Conservation (phyloP, 2,797 vertebrate species). For the Mus caroli region DNA sequence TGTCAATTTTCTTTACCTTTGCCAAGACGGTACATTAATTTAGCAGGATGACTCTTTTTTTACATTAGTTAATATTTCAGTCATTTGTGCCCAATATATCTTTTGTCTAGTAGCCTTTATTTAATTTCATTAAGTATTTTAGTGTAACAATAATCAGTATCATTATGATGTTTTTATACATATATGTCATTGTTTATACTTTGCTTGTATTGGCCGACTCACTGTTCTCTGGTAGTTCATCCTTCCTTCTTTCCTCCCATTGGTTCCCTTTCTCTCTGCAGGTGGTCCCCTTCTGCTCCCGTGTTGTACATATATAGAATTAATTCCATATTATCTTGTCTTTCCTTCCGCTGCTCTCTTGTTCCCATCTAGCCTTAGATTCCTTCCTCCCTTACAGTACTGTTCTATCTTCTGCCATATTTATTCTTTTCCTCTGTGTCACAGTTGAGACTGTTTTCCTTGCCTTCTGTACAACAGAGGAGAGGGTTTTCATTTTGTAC, state of each 20-base stretch:
- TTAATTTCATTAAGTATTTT: not conserved
- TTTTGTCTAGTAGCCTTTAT: not conserved
- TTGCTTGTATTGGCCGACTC: not conserved
- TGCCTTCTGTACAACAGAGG: not conserved
- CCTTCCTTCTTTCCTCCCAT: not conserved
- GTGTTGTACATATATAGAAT: not conserved
- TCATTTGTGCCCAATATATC: not conserved
- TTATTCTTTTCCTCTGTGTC: not conserved
- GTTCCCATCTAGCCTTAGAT: no score
- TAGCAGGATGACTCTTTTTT: conserved; percentile 10
- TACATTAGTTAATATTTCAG: not conserved
- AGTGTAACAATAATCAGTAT: not conserved
- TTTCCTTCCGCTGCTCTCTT: not conserved
- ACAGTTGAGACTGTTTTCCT: not conserved
- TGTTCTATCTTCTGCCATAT: no score
- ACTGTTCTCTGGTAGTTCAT: not conserved
- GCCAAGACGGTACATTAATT: conserved; percentile 47
- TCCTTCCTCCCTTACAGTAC: not conserved
- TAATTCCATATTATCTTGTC: not conserved
- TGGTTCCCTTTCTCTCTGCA: not conserved
- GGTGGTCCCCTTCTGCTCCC: not conserved
- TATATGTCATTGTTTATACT: not conserved
- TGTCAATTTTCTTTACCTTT: conserved; percentile 46
- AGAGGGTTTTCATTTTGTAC: no score
- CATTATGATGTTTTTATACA: not conserved